Evolutionary conservation across 2,797 vertebrate species (phyloP).

Genomic region (Pterois miles): DNA sequence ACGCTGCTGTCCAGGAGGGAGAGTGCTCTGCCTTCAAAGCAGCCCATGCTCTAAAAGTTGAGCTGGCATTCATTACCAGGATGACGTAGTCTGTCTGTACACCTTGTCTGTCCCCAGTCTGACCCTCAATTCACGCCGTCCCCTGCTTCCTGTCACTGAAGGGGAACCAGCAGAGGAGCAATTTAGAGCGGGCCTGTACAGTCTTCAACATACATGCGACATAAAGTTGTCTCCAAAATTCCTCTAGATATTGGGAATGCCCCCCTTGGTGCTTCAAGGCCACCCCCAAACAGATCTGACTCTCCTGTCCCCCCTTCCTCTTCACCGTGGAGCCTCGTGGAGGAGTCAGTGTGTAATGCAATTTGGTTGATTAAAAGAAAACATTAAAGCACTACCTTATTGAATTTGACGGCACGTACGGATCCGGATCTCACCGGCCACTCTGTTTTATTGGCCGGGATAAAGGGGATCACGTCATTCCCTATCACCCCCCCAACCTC

Average conservation of each 20-base stretch:
- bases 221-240: conserved; percentile 35
- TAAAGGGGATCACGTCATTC: conserved; percentile 87
- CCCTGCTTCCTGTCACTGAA: conserved; percentile 36
- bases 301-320: conserved; percentile 37
- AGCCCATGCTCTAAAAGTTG: conserved; percentile 56
- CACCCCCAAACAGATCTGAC: not conserved
- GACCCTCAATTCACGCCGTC: conserved; percentile 65
- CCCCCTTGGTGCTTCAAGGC: conserved; percentile 37
- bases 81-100: conserved; percentile 75
- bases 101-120: conserved; percentile 72
- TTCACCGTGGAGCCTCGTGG: conserved; percentile 50
- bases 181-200: not conserved
- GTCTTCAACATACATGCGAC: conserved; percentile 30
- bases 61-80: conserved; percentile 67
- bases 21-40: conserved; percentile 67
- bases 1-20: conserved; percentile 55
- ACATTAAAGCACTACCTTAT: conserved; percentile 90
- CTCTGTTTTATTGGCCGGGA: conserved; percentile 88
- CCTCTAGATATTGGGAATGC: conserved; percentile 56
- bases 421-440: conserved; percentile 85
- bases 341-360: conserved; percentile 84
- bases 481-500: conserved; percentile 47
- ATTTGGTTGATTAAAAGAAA: conserved; percentile 92
- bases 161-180: conserved; percentile 15
- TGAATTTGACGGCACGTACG: conserved; percentile 89